Evolutionary conservation across 2,797 vertebrate genomes (phyloP).

Genomic region (Tokudaia muenninki): DNA sequence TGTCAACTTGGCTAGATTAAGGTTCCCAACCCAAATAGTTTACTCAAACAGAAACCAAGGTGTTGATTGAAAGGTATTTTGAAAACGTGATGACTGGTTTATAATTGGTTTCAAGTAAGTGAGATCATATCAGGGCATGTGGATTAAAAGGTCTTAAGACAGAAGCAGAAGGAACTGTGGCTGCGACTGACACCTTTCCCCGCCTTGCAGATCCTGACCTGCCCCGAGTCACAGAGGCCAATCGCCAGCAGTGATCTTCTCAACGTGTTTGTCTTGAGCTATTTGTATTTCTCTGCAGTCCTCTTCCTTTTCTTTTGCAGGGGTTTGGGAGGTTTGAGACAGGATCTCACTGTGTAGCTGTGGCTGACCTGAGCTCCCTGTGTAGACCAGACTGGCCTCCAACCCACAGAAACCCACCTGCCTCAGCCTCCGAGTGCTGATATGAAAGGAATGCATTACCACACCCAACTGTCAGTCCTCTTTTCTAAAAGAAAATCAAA

Average conservation of each 20-base stretch:
- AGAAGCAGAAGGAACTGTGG: background rate
- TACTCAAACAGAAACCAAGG: background rate
- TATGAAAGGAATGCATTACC: background rate
- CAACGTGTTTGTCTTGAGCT: background rate
- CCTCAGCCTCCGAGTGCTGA: background rate
- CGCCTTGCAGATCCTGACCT: background rate
- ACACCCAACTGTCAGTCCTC: background rate
- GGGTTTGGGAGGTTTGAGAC: background rate
- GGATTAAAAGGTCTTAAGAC: background rate
- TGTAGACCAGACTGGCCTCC: background rate
- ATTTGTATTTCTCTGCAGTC: background rate
- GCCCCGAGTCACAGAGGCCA: background rate
- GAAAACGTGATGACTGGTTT: background rate
- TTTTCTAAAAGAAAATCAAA: background rate
- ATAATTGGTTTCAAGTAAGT: background rate
- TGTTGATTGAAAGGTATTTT: constrained; percentile 21
- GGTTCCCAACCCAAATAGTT: background rate
- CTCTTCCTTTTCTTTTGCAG: no score
- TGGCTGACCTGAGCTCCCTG: background rate
- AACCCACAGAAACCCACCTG: background rate
- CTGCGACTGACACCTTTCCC: background rate
- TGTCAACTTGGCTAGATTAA: background rate
- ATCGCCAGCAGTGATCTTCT: background rate
- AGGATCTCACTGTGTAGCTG: background rate
- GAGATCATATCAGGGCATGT: background rate